Percentiles rank a stretch among this genome's conserved stretches.
These are phyloP conservation scores for Plutomurus gul DNA, from an alignment of 1,140 invertebrate genomes.

Conservation along the genomic window DNA sequence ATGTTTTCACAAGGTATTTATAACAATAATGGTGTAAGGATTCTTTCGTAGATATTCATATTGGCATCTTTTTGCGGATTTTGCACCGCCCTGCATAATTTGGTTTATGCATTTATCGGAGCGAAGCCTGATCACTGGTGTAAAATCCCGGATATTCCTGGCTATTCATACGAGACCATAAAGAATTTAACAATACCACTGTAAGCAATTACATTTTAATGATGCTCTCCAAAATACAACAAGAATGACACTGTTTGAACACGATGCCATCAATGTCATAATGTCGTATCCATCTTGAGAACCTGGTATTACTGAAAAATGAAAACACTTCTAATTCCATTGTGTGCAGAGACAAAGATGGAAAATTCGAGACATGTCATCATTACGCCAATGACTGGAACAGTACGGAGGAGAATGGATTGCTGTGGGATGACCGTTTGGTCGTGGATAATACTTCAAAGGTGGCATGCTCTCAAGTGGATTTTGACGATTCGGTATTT, in stretches of 20 bases:
- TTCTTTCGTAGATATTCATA: conserved; percentile 41
- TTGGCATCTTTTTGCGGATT: conserved; percentile 47
- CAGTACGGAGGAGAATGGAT: not conserved
- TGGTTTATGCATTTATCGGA: conserved; percentile 53
- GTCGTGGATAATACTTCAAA: no score
- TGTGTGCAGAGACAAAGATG: conserved; percentile 10
- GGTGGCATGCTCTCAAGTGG: not conserved
- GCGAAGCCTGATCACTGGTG: conserved; percentile 51
- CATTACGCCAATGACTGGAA: not conserved
- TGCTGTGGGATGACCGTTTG: no score
- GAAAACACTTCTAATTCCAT: not conserved
- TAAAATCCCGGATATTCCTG: conserved; percentile 15
- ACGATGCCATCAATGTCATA: no score
- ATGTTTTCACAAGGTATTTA: no score
- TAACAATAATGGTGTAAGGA: no score
- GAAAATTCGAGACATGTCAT: conserved; percentile 37
- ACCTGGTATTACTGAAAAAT: not conserved
- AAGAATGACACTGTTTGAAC: no score
- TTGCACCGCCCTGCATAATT: conserved; percentile 48
- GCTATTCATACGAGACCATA: conserved; percentile 14
- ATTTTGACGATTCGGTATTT: conserved; percentile 47
- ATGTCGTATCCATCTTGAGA: not conserved
- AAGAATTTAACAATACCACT: conserved; percentile 47
- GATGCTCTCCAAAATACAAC: not conserved
- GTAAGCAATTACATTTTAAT: conserved; percentile 32